Percentiles rank a stretch among this genome's conserved stretches.
Conservation (phyloP, 1,140 invertebrate genomes). For the Drosophila fuyamai region DNA sequence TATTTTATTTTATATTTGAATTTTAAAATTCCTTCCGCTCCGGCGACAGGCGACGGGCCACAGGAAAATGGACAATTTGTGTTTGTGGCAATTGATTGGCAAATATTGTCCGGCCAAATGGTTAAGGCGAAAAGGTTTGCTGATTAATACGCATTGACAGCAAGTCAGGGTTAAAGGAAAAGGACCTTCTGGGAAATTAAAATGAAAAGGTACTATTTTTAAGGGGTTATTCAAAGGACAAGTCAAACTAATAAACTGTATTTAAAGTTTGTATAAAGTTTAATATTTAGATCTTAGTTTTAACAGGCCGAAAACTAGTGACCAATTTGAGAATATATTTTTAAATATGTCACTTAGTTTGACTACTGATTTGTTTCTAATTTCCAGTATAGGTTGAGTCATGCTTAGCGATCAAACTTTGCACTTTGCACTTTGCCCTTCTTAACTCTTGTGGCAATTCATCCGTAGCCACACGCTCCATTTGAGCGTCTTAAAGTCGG, state of each 20-base stretch:
- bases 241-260: not conserved
- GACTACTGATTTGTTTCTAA: too few relatives aligned
- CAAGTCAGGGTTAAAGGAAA: slow-evolving; percentile 41
- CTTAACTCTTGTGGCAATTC: slow-evolving; percentile 40
- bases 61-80: slow-evolving; percentile 84
- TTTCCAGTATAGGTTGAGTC: not conserved
- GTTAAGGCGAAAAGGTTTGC: slow-evolving; percentile 69
- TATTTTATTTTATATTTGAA: slow-evolving; percentile 84
- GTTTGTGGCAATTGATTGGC: slow-evolving; percentile 84
- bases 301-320: too few relatives aligned
- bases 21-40: slow-evolving; percentile 84
- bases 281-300: too few relatives aligned
- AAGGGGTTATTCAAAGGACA: not conserved
- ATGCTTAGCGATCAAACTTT: slow-evolving; percentile 22
- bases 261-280: not conserved
- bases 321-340: too few relatives aligned
- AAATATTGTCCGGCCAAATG: slow-evolving; percentile 80
- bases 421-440: slow-evolving; percentile 42
- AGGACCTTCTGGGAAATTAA: not conserved
- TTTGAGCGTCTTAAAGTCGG: slow-evolving; percentile 66
- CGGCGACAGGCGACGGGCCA: slow-evolving; percentile 64
- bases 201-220: not conserved
- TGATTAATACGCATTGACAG: slow-evolving; percentile 77
- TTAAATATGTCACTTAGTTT: not conserved
- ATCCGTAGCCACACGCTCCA: slow-evolving; percentile 53